Evolutionary conservation across 2,797 vertebrate genomes (phyloP).

Genomic region (Tinamus major): DNA sequence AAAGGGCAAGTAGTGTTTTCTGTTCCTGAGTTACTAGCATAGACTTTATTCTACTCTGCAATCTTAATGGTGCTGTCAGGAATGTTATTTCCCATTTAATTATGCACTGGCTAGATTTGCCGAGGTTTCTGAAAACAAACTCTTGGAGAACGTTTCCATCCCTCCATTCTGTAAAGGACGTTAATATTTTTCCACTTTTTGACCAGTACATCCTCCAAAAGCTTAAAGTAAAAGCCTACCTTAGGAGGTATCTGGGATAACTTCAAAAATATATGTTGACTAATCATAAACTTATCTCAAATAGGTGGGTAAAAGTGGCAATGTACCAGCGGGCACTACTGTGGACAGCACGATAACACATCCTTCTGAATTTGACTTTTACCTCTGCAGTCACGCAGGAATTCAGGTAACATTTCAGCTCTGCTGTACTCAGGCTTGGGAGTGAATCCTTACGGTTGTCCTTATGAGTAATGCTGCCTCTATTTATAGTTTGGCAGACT

Average conservation of each 20-base stretch:
- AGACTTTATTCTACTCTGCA: conserved; percentile 41
- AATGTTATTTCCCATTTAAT: conserved; percentile 34
- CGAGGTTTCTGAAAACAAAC: conserved; percentile 47
- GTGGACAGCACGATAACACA: conserved; percentile 99
- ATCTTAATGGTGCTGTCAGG: conserved; percentile 34
- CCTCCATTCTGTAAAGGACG: conserved; percentile 25
- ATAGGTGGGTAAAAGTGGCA: conserved; percentile 98
- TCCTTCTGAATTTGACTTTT: conserved; percentile 99
- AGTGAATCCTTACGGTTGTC: background rate
- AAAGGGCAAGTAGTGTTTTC: conserved; percentile 86
- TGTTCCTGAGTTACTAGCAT: conserved; percentile 31
- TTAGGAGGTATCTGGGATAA: conserved; percentile 17
- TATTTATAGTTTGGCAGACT: background rate
- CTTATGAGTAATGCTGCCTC: background rate
- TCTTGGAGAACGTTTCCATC: conserved; percentile 22
- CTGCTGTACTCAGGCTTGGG: conserved; percentile 5
- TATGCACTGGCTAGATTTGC: conserved; percentile 43
- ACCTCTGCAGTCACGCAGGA: conserved; percentile 99
- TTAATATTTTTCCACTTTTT: conserved; percentile 29
- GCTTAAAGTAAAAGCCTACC: background rate
- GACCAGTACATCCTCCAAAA: conserved; percentile 41
- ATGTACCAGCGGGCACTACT: conserved; percentile 97
- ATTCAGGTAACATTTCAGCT: conserved; percentile 89
- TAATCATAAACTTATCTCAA: conserved; percentile 55
- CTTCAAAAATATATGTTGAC: background rate